Conservation (phyloP, 2,113 vertebrate genomes). For the Dasyurus viverrinus region DNA sequence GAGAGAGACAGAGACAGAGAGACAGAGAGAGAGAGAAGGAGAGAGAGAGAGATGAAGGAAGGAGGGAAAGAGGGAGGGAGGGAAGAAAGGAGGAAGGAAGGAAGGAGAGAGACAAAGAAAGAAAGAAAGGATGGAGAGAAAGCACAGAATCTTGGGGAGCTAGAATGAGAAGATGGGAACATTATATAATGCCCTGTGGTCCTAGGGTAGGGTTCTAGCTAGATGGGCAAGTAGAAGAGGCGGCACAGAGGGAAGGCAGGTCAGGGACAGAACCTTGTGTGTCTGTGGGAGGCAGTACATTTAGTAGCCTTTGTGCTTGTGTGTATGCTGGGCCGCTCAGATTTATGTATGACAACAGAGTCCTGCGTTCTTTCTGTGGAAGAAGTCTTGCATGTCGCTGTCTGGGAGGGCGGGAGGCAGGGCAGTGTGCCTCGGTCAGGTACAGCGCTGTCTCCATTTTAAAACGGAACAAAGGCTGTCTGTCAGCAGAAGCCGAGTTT, state of each 20-base stretch:
- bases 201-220: not conserved
- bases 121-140: too few relatives aligned
- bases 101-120: too few relatives aligned
- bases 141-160: not conserved
- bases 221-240: not conserved
- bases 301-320: not conserved
- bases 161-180: not conserved
- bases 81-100: too few relatives aligned
- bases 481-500: not conserved
- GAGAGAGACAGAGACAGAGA: too few relatives aligned
- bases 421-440: not conserved
- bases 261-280: not conserved
- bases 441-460: not conserved
- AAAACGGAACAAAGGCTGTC: not conserved
- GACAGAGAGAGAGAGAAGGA: too few relatives aligned
- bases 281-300: not conserved
- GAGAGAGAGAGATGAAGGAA: accelerated
- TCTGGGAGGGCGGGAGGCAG: not conserved
- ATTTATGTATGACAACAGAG: not conserved
- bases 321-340: not conserved
- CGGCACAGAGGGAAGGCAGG: not conserved
- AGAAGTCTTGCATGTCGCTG: not conserved
- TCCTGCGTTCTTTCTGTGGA: not conserved
- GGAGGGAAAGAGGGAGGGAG: too few relatives aligned
- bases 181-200: not conserved